Percentiles rank a stretch among this genome's conserved stretches.
These are phyloP conservation scores for Mionectes macconnelli DNA, from an alignment of 2,113 vertebrate genomes.

Conservation along the genomic window DNA sequence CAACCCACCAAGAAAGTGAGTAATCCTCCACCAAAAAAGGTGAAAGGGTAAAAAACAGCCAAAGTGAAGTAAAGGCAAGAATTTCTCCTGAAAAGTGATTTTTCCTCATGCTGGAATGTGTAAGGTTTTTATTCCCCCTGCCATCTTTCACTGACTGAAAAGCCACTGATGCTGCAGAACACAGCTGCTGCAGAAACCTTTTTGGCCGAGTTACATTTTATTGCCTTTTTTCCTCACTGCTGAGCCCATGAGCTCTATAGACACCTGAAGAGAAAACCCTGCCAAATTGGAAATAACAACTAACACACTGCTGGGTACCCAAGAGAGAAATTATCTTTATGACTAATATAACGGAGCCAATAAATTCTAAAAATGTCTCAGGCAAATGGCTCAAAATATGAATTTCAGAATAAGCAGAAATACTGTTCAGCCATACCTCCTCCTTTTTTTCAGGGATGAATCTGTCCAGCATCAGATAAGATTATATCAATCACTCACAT, in stretches of 20 bases:
- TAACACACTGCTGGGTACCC: not conserved
- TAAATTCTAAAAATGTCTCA: conserved; percentile 13
- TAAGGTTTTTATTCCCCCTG: not conserved
- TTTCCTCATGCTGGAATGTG: not conserved
- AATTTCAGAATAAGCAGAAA: not conserved
- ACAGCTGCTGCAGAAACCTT: not conserved
- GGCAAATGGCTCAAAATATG: not conserved
- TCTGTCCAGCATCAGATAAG: not conserved
- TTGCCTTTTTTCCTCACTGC: not conserved
- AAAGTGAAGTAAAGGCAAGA: not conserved
- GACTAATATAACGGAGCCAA: not conserved
- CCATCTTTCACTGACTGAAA: not conserved
- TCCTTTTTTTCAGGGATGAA: not conserved
- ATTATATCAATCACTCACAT: conserved; percentile 3
- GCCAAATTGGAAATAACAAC: not conserved
- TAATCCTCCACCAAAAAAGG: not conserved
- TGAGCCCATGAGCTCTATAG: not conserved
- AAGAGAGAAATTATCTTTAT: not conserved
- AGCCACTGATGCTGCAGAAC: not conserved
- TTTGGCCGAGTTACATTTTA: not conserved
- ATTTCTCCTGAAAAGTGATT: not conserved
- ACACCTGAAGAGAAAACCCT: not conserved
- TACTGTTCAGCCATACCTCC: not conserved
- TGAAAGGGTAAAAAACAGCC: not conserved
- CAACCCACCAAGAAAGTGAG: conserved; percentile 20